A percentile compares a stretch with the other conserved stretches of the same genome.
These are phyloP conservation scores for Magallana ariakensis DNA, from an alignment of 1,140 invertebrate species.

Conservation along the genomic window DNA sequence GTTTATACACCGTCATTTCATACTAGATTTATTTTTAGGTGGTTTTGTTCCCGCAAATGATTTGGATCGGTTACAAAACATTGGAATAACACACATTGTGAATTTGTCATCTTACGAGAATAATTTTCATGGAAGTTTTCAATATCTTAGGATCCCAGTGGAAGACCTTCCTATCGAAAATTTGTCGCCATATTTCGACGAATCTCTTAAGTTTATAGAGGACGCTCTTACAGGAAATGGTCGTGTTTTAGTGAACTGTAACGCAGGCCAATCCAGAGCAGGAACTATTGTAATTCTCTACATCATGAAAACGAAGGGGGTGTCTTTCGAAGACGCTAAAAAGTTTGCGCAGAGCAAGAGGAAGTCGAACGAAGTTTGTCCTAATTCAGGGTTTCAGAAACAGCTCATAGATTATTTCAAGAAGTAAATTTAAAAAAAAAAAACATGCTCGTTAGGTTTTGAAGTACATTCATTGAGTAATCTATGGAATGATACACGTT, in stretches of 20 bases:
- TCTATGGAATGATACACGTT: no score
- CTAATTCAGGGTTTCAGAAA: slow-evolving; percentile 40
- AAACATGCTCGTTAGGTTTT: no score
- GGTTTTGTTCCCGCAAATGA: slow-evolving; percentile 34
- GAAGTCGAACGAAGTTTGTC: neutral
- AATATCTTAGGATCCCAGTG: slow-evolving; percentile 2
- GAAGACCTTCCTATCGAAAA: slow-evolving; percentile 6
- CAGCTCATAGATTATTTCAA: slow-evolving; percentile 18
- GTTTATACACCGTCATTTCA: neutral
- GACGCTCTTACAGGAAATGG: neutral
- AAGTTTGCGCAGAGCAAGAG: slow-evolving; percentile 31
- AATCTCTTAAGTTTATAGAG: slow-evolving; percentile 29
- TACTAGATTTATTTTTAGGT: neutral
- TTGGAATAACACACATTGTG: slow-evolving; percentile 45
- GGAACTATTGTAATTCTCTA: slow-evolving; percentile 12
- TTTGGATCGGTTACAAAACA: slow-evolving; percentile 10
- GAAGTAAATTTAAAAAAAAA: neutral
- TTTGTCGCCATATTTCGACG: slow-evolving; percentile 1
- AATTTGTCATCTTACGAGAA: slow-evolving; percentile 43
- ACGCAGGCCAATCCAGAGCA: slow-evolving; percentile 29
- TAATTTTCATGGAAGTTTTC: slow-evolving; percentile 33
- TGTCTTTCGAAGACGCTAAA: slow-evolving; percentile 21
- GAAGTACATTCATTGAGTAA: no score
- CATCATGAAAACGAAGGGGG: slow-evolving; percentile 7
- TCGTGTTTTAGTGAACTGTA: slow-evolving; percentile 31